Base-by-base conservation (phyloP, 1,140 invertebrate genomes). In the Thrips palmi region DNA sequence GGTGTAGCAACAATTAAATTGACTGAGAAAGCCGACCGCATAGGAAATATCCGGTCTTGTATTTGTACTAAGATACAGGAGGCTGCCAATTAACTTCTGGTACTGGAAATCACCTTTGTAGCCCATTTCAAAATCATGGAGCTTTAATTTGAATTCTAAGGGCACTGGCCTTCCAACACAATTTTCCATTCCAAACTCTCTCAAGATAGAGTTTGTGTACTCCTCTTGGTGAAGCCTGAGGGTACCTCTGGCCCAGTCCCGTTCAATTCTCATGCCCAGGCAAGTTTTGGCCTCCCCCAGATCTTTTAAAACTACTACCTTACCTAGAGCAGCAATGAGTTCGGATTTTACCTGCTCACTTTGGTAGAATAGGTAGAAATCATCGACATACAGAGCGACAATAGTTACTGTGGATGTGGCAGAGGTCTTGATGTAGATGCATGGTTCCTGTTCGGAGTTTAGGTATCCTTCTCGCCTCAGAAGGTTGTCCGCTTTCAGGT, bases 41-140 rank as follows among this genome's bases (percentile, higher is more conserved):
- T n/a, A n/a, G n/a, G n/a, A n/a, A 24, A 59, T 51, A 36, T 62
- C 58, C 6, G 51, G 56, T 19, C 57, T 19, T 1, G 56, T 55
- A 5, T 41, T 40, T 1, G 51, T 35, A 1, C 53, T 44, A 10
- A 59, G 25, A 43, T 59, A 59, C 36, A 59, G 48, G 15, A 52
- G 45, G 5, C 27, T 31, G 0, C 49, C 49, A 10, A 50, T 40
- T 17, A 46, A 18, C 19, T 51, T 33, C 18, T 30, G 18, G 29
- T 44, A 48, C 11, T 41, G 39, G 12, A 27, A 15, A 17, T 44
- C 38, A 36, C 41, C 32, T 19, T 44, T 29, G n/a, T 27, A 10
- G 29, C 27, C 34, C 41, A 31, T 28, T 49, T 48, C 17, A 12
- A 23, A 22, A n/a, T 3, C 4, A 11, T 22, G n/a, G n/a, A n/a